Percentiles rank a stretch among this genome's conserved stretches.
phyloP scores from a whole-genome alignment of 2,797 vertebrate species.

The Danio kyathit region DNA sequence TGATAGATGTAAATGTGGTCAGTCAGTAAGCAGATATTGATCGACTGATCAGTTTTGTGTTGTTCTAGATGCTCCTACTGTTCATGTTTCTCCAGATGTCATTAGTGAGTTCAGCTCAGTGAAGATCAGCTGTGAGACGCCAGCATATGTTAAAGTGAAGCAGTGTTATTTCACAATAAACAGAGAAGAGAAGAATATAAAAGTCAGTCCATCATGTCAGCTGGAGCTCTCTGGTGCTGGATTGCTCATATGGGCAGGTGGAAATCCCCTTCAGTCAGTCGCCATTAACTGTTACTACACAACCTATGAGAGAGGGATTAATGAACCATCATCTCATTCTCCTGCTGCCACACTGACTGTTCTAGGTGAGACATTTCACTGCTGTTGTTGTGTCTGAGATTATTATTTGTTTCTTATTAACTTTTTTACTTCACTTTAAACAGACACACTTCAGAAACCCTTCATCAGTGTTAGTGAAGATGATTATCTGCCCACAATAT shows the following conservation, averaged over 20 bases:
- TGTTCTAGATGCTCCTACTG: constrained; percentile 75
- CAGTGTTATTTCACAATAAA: constrained; percentile 53
- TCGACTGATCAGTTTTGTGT: background rate
- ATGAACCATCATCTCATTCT: constrained; percentile 17
- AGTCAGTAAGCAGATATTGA: background rate
- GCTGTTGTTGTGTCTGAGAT: background rate
- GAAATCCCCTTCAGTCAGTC: constrained; percentile 36
- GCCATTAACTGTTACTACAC: constrained; percentile 47
- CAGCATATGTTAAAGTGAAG: background rate
- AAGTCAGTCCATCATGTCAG: rapidly evolving
- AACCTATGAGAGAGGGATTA: rapidly evolving
- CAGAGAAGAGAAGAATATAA: rapidly evolving
- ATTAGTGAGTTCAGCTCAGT: constrained; percentile 58
- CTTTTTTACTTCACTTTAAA: background rate
- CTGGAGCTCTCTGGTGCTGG: constrained; percentile 52
- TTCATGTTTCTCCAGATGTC: constrained; percentile 72
- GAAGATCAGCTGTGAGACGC: constrained; percentile 49
- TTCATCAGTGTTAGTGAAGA: background rate
- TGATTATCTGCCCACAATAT: background rate
- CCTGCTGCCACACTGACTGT: no score
- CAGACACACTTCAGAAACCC: background rate
- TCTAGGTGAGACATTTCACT: background rate
- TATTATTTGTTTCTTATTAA: no score
- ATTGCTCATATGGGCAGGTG: background rate
- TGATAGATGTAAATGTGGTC: no score